A percentile compares a stretch with the other conserved stretches of the same genome.
These are phyloP conservation scores for Lycopodina hypogea DNA, from an alignment of 37 sponge, comb jelly and placozoan species.

Conservation along the genomic window DNA sequence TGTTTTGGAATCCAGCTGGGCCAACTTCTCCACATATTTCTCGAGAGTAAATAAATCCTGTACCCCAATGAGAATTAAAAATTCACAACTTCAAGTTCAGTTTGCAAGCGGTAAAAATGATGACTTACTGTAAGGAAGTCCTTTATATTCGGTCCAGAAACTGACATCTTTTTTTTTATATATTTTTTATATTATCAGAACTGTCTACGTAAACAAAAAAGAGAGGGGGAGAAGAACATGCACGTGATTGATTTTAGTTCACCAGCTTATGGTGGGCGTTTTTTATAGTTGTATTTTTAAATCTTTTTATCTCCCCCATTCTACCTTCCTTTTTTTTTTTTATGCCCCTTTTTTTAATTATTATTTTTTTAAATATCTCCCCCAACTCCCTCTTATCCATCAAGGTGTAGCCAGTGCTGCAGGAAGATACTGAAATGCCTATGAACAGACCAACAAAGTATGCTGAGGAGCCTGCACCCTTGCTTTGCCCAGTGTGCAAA, in stretches of 20 bases:
- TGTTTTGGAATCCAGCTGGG: constrained; percentile 52
- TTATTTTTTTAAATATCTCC: too few relatives aligned
- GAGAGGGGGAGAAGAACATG: too few relatives aligned
- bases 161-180: neutral
- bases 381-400: too few relatives aligned
- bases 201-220: too few relatives aligned
- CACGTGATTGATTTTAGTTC: too few relatives aligned
- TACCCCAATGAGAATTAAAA: neutral
- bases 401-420: too few relatives aligned
- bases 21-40: constrained; percentile 68
- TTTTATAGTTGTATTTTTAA: too few relatives aligned
- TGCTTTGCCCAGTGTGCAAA: constrained; percentile 75
- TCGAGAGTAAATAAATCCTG: constrained; percentile 64
- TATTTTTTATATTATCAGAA: neutral
- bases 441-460: constrained; percentile 49
- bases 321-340: too few relatives aligned
- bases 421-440: neutral
- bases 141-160: constrained; percentile 20
- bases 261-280: too few relatives aligned
- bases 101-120: neutral
- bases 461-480: constrained; percentile 57
- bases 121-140: constrained; percentile 69
- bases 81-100: neutral
- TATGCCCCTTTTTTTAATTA: too few relatives aligned
- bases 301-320: too few relatives aligned